Conservation (phyloP, 2,797 vertebrate genomes). For the Gallinago stenura region DNA sequence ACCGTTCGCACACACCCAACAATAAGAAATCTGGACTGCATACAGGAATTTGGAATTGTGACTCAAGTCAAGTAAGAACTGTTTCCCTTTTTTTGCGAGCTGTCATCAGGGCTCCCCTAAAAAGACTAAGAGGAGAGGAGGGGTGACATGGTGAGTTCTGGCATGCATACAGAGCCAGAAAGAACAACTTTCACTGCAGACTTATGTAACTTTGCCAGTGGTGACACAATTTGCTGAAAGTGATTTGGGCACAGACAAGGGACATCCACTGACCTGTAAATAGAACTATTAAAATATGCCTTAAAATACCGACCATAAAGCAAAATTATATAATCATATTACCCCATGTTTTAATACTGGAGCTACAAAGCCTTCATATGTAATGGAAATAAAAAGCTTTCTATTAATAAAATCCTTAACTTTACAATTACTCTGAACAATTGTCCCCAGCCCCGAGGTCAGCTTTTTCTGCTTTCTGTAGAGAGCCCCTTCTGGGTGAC, state of each 20-base stretch:
- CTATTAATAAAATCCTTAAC: neutral
- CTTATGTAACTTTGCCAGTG: neutral
- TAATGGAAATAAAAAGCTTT: constrained; percentile 26
- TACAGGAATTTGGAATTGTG: neutral
- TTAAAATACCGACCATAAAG: neutral
- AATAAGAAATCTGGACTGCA: neutral
- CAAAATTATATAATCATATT: neutral
- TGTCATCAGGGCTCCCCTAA: neutral
- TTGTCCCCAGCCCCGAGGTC: neutral
- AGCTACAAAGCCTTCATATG: neutral
- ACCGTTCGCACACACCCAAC: neutral
- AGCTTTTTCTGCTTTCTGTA: neutral
- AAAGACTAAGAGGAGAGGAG: neutral
- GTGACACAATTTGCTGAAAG: neutral
- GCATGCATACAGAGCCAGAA: neutral
- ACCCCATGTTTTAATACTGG: neutral
- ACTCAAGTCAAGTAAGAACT: neutral
- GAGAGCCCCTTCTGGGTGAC: neutral
- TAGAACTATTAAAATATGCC: neutral
- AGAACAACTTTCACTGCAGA: constrained; percentile 13
- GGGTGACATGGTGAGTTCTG: neutral
- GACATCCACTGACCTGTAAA: constrained; percentile 31
- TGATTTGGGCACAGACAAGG: neutral
- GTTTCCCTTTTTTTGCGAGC: neutral
- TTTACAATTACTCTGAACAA: neutral